Evolutionary conservation across 2,888 invertebrate species (phyloP).

Genomic region (Drosophila peninsularis): DNA sequence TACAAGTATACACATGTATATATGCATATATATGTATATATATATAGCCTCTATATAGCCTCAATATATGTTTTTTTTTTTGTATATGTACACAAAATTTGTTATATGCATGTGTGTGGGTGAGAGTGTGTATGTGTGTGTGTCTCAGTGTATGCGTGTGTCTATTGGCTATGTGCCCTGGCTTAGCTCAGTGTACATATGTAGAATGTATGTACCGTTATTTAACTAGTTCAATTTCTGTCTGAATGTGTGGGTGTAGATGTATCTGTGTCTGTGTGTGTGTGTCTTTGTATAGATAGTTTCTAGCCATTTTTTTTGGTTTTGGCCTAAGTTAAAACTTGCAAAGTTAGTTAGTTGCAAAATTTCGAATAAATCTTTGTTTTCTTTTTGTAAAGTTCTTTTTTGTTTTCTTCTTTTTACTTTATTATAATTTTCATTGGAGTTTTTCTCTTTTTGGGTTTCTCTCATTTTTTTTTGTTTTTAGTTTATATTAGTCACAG

Average conservation of each 20-base stretch:
- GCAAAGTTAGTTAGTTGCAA: constrained; percentile 31
- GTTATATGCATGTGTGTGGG: constrained; percentile 17
- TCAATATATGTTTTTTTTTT: constrained; percentile 42
- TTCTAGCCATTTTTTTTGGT: constrained; percentile 22
- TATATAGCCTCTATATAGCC: constrained; percentile 42
- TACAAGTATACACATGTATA: constrained; percentile 56
- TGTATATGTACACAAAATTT: constrained; percentile 44
- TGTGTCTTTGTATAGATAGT: constrained; percentile 22
- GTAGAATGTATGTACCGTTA: constrained; percentile 75
- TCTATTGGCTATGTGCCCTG: constrained; percentile 33
- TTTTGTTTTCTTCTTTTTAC: constrained; percentile 24
- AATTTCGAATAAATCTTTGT: constrained; percentile 27
- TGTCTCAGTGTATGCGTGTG: constrained; percentile 22
- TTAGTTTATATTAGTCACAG: constrained; percentile 71
- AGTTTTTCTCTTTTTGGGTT: constrained; percentile 50
- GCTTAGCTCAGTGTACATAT: constrained; percentile 63
- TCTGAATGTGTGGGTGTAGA: constrained; percentile 23
- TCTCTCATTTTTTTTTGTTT: constrained; percentile 25
- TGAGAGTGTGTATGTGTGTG: constrained; percentile 16
- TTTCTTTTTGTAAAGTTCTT: constrained; percentile 26
- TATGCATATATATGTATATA: constrained; percentile 35
- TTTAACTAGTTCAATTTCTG: constrained; percentile 36
- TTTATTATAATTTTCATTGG: constrained; percentile 57
- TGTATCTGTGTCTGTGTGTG: constrained; percentile 16
- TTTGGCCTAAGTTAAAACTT: constrained; percentile 45